Base-by-base conservation (phyloP, 2,113 vertebrate species). In the Cacatua alba region DNA sequence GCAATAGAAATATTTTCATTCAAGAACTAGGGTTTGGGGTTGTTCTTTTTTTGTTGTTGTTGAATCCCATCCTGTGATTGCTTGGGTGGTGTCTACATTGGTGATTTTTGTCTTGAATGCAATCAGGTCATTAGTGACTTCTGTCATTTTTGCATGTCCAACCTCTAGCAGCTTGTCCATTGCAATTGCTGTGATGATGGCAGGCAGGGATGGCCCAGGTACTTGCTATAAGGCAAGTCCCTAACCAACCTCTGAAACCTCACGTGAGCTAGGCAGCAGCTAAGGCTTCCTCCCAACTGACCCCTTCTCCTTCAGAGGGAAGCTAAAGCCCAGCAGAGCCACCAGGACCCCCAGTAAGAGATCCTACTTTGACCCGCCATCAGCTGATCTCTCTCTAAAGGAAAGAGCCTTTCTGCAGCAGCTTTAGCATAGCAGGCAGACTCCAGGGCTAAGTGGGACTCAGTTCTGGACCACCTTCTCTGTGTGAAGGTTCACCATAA, bases 401-500 rank as follows among this genome's bases (percentile, higher is more conserved):
- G 15, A 35, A 53, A 69, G 18, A 55, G 8, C 24, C 13, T 44
- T 76, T 70, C 68, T 60, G 37, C 5, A 59, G 21, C 49, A 33
- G 44, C 29, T 84, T 48, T 52, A 6, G 12, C 0, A 0, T 0
- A 18, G 25, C 18, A 51, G 33, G 19, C 12, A 39, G 82, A 3
- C 9, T 26, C 7, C 51, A 33, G 52, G 65, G 25, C 15, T 11
- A 5, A 41, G 19, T 2, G 4, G 49, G 80, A 69, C 2, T 9
- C 17, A 5, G 17, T 4, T 31, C 51, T 31, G 17, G 33, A 11
- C 26, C 19, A 10, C 8, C 4, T 11, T 59, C 43, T 43, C 72
- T 20, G 11, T 23, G 4, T 25, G n/a, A 75, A 20, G 7, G 1
- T 43, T 60, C 78, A 44, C 25, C 20, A 17, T 1, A 29, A 29